Base-by-base conservation (phyloP, 1,140 invertebrate species). In the Drosophila tristis region DNA sequence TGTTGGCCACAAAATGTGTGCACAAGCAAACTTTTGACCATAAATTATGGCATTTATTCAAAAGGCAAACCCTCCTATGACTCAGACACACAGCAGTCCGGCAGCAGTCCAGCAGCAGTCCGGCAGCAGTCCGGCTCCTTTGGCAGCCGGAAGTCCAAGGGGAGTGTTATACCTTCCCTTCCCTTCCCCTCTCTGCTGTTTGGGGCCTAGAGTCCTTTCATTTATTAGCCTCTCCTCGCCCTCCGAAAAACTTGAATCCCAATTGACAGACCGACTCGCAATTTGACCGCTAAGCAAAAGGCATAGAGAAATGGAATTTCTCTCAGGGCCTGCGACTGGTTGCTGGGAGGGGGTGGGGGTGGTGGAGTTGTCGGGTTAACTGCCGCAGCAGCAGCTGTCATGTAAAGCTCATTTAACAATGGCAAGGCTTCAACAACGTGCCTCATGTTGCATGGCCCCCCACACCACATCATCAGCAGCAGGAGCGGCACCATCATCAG, bases 21-120 rank as follows among this genome's bases (percentile, higher is more conserved):
- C 84, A 89, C 74, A 75, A 65, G 84, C 84, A 87, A 87, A 87
- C 84, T 87, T 87, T 89, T 89, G 76, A 87, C 84, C 84, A 87
- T 87, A 87, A 87, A 87, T 87, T 87, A 87, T 87, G 84, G 80
- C 85, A 87, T 87, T 89, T 87, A 89, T 89, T 87, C 84, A 87
- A 87, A 75, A 87, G 76, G 79, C 78, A 82, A 84, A 76, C 70
- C 65, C 55, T 65, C 58, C 48, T 6, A 9, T 45, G 29, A 42
- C 23, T 51, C 31, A 54, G 20, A 60, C 43, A 42, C 53, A 60
- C 53, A 60, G 42, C 45, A 59, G 8, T 45, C 26, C 7, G 3
- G 55, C 20, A 25, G 31, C 29, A 53, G 15, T 45, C 26, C 7
- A 2, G 55, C 20, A 25, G 31, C 29, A 53, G 15, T n/a, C 23